Base-by-base conservation (phyloP, 1,140 invertebrate genomes). In the Mya arenaria region DNA sequence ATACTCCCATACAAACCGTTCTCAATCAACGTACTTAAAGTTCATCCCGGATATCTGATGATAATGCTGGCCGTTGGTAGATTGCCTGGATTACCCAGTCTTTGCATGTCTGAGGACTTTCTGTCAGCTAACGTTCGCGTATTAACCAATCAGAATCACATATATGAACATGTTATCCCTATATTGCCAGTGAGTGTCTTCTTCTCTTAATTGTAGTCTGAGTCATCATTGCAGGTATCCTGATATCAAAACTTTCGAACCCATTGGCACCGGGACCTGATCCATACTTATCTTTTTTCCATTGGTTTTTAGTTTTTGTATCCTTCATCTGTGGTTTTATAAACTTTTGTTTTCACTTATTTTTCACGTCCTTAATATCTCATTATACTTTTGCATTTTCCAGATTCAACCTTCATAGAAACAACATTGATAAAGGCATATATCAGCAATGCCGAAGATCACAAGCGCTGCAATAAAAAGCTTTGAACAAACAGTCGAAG, bases 21-120 rank as follows among this genome's bases (percentile, higher is more conserved):
- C n/a, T n/a, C 89, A 28, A 98, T 86, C 55, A 98, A 94, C 39
- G 97, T 95, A 1, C 96, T 96, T 91, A 96, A 96, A 6, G 97
- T 95, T 93, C 98, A 97, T 91, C 98, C 97, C 87, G 95, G 96
- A 93, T 97, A 98, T 82, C 97, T 96, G 56, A 98, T 95, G 39
- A 98, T 94, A 19, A 98, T 95, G 79, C 93, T 94, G 5, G 94
- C 92, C n/a, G 37, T 28, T 32, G 87, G 85, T 66, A 98, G 82
- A 69, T 86, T 56, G n/a, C 3, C n/a, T 8, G 84, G 75, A 39
- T 84, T 84, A 5, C 23, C 4, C 13, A 30, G 63, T 3, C 19
- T 28, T 36, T 37, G 44, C n/a, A 60, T 66, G 36, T 65, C 30
- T n/a, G 48, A 30, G 36, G 74, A 63, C 39, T 63, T 36, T 37